phyloP scores from a whole-genome alignment of 2,797 vertebrate genomes.

The Pipistrellus nathusii region DNA sequence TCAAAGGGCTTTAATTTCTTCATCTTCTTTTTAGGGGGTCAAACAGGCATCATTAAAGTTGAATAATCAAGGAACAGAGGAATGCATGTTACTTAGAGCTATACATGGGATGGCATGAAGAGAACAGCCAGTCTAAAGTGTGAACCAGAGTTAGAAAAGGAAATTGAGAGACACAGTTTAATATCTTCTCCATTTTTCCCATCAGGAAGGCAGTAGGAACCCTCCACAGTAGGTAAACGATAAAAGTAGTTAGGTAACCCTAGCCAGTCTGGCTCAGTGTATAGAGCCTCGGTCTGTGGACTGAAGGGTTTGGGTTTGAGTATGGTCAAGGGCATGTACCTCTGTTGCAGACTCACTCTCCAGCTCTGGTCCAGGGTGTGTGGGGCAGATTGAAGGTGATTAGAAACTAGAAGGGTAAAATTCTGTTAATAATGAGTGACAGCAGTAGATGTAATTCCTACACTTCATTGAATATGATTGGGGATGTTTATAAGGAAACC shows the following conservation, averaged over 20 bases:
- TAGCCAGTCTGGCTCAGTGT: too few species aligned
- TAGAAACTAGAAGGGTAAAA: not conserved
- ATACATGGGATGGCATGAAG: not conserved
- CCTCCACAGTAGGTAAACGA: not conserved
- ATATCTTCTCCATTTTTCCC: not conserved
- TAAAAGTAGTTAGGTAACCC: too few species aligned
- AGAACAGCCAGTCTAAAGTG: not conserved
- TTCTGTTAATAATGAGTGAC: not conserved
- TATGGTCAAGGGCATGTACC: too few species aligned
- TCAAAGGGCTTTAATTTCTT: not conserved
- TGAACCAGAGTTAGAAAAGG: not conserved
- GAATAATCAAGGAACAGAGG: not conserved
- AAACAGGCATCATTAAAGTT: not conserved
- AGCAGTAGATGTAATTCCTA: not conserved
- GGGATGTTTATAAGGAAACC: not conserved
- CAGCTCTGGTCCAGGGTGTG: too few species aligned
- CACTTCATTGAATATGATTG: not conserved
- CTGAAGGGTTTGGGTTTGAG: too few species aligned
- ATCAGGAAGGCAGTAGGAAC: not conserved
- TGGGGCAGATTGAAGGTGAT: not conserved
- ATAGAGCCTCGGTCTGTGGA: too few species aligned
- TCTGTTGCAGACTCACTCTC: too few species aligned
- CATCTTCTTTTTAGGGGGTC: not conserved
- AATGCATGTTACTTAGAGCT: not conserved
- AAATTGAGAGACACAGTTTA: not conserved